Evolutionary conservation across 1,140 invertebrate species (phyloP).

Genomic region (Paraescarpia echinospica): DNA sequence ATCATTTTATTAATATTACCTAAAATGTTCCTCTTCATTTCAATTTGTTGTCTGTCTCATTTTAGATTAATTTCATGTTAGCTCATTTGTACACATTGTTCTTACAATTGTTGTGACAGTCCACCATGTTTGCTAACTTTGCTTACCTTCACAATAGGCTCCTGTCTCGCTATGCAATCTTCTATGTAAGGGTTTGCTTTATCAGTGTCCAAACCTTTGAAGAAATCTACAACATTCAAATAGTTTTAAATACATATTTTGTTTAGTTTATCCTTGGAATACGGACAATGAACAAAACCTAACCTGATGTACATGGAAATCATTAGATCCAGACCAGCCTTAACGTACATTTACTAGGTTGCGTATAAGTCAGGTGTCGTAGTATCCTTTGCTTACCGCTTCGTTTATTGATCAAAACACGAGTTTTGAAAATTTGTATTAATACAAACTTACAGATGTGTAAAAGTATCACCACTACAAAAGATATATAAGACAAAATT

Average conservation of each 20-base stretch:
- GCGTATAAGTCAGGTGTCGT: too few relatives aligned
- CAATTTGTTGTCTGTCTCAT: neutral
- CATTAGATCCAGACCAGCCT: too few relatives aligned
- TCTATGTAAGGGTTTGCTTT: constrained; percentile 86
- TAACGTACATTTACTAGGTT: too few relatives aligned
- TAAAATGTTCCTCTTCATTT: neutral
- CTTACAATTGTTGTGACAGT: neutral
- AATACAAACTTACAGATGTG: too few relatives aligned
- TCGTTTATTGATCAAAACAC: too few relatives aligned
- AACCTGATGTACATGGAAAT: too few relatives aligned
- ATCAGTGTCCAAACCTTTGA: constrained; percentile 88
- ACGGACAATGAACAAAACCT: neutral
- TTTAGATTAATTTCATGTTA: too few relatives aligned
- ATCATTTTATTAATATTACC: too few relatives aligned
- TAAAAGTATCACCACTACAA: too few relatives aligned
- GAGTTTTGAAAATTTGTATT: too few relatives aligned
- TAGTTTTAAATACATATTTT: neutral
- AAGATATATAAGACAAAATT: too few relatives aligned
- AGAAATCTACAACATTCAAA: constrained; percentile 67
- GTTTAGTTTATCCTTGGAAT: neutral
- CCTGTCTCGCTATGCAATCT: constrained; percentile 83
- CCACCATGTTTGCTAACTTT: constrained; percentile 46
- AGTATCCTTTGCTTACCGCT: too few relatives aligned
- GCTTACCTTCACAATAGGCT: constrained; percentile 72
- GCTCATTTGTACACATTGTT: neutral